A percentile compares a stretch with the other conserved stretches of the same genome.
Conservation (phyloP, 1,140 invertebrate genomes). For the Zaprionus davidi region DNA sequence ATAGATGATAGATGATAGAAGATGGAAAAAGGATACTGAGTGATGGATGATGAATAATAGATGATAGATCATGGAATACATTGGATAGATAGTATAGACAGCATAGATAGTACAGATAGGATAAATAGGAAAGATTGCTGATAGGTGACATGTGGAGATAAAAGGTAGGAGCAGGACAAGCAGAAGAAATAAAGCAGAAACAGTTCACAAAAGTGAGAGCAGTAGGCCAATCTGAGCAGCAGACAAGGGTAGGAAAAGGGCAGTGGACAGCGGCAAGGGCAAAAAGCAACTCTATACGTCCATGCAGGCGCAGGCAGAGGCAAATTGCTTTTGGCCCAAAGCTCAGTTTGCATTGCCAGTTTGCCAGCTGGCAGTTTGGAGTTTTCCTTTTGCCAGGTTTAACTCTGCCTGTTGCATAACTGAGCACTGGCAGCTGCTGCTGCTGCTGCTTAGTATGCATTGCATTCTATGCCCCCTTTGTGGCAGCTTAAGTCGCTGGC, state of each 20-base stretch:
- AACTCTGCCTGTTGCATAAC: slow-evolving; percentile 60
- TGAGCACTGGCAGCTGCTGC: slow-evolving; percentile 31
- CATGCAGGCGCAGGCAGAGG: neutral
- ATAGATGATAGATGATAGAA: no score
- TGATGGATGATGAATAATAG: no score
- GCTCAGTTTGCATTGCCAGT: neutral
- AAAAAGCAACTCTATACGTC: neutral
- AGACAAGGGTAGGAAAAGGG: no score
- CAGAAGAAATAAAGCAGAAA: no score
- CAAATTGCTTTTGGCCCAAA: slow-evolving; percentile 31
- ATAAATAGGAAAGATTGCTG: no score
- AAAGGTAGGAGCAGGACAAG: rapidly evolving
- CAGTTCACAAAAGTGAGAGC: no score
- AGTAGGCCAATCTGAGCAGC: no score
- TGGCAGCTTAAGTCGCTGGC: slow-evolving; percentile 40
- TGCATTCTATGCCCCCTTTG: slow-evolving; percentile 62
- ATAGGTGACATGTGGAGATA: no score
- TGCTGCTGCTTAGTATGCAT: slow-evolving; percentile 69
- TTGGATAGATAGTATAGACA: no score
- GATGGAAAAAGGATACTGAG: no score
- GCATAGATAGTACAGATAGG: no score
- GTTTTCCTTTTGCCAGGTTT: slow-evolving; percentile 21
- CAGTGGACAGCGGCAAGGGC: neutral
- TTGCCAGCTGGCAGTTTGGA: neutral
- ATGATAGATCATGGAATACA: no score